Evolutionary conservation across 2,113 vertebrate genomes (phyloP).

Genomic region (Athene noctua): DNA sequence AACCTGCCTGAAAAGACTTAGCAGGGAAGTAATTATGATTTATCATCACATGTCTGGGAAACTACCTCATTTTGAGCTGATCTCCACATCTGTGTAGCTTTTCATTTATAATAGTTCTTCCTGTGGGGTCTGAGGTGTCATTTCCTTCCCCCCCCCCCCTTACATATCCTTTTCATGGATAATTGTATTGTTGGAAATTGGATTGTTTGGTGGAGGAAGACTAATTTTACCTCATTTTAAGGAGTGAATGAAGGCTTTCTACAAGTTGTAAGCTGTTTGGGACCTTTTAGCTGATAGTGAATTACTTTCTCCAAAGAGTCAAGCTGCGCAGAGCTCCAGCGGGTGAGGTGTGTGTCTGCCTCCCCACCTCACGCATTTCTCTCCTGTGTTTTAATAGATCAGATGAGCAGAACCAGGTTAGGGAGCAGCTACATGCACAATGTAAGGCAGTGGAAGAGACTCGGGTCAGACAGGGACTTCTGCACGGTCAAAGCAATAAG

Average conservation of each 20-base stretch:
- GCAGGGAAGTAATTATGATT: neutral
- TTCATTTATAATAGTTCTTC: neutral
- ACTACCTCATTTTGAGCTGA: neutral
- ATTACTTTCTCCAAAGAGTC: neutral
- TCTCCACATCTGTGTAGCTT: neutral
- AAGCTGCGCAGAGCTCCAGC: neutral
- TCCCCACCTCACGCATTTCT: neutral
- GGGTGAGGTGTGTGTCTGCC: accelerated
- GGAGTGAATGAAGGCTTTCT: neutral
- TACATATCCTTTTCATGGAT: neutral
- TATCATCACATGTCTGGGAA: neutral
- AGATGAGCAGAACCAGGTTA: neutral
- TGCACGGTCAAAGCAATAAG: neutral
- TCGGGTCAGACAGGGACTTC: neutral
- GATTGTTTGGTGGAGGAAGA: neutral
- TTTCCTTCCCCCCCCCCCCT: neutral
- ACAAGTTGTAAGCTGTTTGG: neutral
- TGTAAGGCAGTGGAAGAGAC: neutral
- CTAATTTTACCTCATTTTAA: neutral
- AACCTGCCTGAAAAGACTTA: neutral
- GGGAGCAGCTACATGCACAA: accelerated
- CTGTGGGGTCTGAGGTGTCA: neutral
- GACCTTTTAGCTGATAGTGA: neutral
- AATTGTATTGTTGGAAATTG: neutral
- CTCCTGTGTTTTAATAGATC: neutral